These are phyloP conservation scores for Falco berigora DNA, from an alignment of 2,797 vertebrate species.

Conservation along the genomic window DNA sequence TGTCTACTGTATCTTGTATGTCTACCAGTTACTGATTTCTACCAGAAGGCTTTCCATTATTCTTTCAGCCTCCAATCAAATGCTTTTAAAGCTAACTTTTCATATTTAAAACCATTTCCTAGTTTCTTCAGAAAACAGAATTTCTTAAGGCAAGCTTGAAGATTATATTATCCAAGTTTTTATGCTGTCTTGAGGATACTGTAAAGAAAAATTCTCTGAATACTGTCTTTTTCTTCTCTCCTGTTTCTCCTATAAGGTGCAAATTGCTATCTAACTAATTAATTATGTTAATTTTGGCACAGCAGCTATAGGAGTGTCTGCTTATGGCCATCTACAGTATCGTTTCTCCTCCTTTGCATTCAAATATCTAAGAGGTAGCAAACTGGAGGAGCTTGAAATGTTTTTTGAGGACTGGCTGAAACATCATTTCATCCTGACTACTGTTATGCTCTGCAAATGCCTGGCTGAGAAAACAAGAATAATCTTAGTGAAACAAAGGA, in stretches of 20 bases:
- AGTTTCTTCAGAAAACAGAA: not conserved
- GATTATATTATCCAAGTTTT: not conserved
- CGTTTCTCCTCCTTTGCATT: not conserved
- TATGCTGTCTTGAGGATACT: not conserved
- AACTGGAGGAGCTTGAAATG: not conserved
- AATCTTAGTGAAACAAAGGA: not conserved
- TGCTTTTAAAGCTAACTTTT: not conserved
- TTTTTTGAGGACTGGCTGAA: not conserved
- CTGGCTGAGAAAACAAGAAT: not conserved
- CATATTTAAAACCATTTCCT: not conserved
- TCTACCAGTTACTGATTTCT: not conserved
- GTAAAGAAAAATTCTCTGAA: not conserved
- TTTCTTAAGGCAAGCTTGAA: not conserved
- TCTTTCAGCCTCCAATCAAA: not conserved
- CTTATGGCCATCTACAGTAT: not conserved
- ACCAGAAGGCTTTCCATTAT: not conserved
- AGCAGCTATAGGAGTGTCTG: not conserved
- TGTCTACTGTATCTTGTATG: not conserved
- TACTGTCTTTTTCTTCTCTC: not conserved
- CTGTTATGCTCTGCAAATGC: not conserved
- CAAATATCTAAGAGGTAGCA: not conserved
- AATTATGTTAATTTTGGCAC: not conserved
- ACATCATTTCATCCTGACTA: not conserved
- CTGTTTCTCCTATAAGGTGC: not conserved
- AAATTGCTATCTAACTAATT: not conserved